Evolutionary conservation across 1,140 invertebrate species (phyloP), one percentile per base, ranked within the genome.

Genomic region (Rhyzopertha dominica): DNA sequence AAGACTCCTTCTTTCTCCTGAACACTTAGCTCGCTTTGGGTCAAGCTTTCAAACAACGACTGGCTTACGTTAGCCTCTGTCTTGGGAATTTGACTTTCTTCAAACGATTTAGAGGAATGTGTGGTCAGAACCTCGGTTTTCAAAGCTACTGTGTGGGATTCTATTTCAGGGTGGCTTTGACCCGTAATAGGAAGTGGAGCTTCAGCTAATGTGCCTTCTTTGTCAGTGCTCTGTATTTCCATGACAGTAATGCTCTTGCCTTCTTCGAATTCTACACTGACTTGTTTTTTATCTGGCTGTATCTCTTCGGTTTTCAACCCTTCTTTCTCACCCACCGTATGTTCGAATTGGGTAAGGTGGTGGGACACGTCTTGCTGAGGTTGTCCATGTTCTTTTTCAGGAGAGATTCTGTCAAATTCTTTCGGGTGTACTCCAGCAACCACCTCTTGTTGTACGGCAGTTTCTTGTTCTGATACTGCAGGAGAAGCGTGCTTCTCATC

Each of bases 1-100:
- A 79, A 70, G 14, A 66, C 56, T 8, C 59, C 67, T 68, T 81
- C 79, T 35, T 65, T 72, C 62, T 81, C 78, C 24, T 63, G 47
- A 17, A 68, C 49, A 23, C 55, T 43, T 12, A 52, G 34, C 40
- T 61, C 62, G 43, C 47, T 68, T 54, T 54, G 68, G 37, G 56
- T 68, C 48, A 69, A 56, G 47, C 65, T 67, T 60, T 76, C 66
- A 26, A 70, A 63, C 12, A 72, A 66, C n/a, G n/a, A n/a, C n/a
- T n/a, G n/a, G n/a, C n/a, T n/a, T n/a, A n/a, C n/a, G n/a, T n/a
- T n/a, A n/a, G n/a, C n/a, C n/a, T n/a, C n/a, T n/a, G n/a, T n/a
- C n/a, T n/a, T n/a, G n/a, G n/a, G n/a, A n/a, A n/a, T n/a, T n/a
- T 50, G 5, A 75, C 49, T 19, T 71, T 61, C 14, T 51, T 63